Evolutionary conservation across 1,140 invertebrate species (phyloP), one percentile per base, ranked within the genome.

Genomic region (Tachypleus tridentatus): DNA sequence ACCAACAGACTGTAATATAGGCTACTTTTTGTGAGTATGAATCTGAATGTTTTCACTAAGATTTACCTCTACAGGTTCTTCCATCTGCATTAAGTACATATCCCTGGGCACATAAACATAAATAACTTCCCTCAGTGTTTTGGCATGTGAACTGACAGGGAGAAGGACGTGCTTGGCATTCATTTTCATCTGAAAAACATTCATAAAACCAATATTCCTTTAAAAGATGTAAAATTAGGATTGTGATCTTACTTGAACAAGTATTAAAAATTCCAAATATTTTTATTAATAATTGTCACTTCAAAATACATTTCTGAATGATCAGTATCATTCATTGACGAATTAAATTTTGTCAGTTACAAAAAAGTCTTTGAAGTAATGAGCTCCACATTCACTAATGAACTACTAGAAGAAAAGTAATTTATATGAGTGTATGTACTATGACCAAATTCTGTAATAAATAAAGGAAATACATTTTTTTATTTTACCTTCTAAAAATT

Each of bases 101-200:
- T 8, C 73, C 72, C 50, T 50, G 50, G 1, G 73, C 70, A 65
- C 73, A 74, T 49, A 69, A 66, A 59, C 75, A 76, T 47, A 76
- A 80, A 71, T 85, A 88, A 67, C 84, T 84, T 62, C 91, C 91
- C 5, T 84, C 82, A 3, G 82, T 82, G 73, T 97, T 95, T 5
- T 83, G 83, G 74, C 93, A 96, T 10, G 84, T 74, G 6, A 82
- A 86, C 10, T 85, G 84, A 63, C 89, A 89, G 71, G 87, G 82
- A 10, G 83, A 74, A 3, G 83, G 83, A 29, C 78, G 77, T 56
- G 78, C 78, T 71, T 91, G 62, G 74, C 89, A 91, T 59, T 80
- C 79, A 76, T 83, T 90, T 69, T 80, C 84, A 64, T 86, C 87
- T 29, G 83, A 81, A 47, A 83, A 74, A 73, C 29, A 29, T 29